Percentiles rank a stretch among this genome's conserved stretches.
These are phyloP conservation scores for Parotia lawesii DNA, from an alignment of 2,113 vertebrate species.

Conservation along the genomic window DNA sequence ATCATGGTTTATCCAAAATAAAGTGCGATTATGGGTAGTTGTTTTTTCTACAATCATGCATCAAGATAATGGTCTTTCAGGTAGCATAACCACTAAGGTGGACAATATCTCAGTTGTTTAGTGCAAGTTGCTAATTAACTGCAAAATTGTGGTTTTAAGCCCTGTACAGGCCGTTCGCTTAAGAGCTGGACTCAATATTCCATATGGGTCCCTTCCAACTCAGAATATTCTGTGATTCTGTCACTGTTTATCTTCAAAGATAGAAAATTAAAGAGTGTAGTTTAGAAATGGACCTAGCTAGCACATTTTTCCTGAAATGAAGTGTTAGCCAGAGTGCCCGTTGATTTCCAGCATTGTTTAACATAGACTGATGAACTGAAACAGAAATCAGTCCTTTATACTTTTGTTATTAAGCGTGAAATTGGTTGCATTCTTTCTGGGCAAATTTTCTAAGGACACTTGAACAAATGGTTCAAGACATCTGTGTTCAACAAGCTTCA, in stretches of 20 bases:
- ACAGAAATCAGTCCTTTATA: neutral
- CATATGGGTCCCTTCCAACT: neutral
- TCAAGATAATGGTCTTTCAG: neutral
- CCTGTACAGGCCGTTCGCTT: neutral
- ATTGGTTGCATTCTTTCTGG: neutral
- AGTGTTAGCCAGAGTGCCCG: neutral
- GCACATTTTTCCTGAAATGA: neutral
- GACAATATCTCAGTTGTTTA: neutral
- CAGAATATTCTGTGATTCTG: neutral
- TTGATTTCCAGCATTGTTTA: neutral
- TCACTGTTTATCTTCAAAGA: neutral
- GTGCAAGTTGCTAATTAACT: neutral
- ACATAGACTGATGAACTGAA: neutral
- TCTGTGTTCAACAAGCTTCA: neutral
- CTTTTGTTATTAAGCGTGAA: neutral
- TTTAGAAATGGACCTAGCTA: neutral
- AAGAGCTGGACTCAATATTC: neutral
- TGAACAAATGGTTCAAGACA: neutral
- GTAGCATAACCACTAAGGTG: neutral
- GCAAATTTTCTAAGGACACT: neutral
- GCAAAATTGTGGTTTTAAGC: neutral
- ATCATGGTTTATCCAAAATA: neutral
- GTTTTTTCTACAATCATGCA: neutral
- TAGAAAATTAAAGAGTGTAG: neutral
- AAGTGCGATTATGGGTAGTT: fast-evolving